Percentiles rank a stretch among this genome's conserved stretches.
Evolutionary conservation across 2,113 vertebrate species (phyloP).

Genomic region (Bujurquina vittata): DNA sequence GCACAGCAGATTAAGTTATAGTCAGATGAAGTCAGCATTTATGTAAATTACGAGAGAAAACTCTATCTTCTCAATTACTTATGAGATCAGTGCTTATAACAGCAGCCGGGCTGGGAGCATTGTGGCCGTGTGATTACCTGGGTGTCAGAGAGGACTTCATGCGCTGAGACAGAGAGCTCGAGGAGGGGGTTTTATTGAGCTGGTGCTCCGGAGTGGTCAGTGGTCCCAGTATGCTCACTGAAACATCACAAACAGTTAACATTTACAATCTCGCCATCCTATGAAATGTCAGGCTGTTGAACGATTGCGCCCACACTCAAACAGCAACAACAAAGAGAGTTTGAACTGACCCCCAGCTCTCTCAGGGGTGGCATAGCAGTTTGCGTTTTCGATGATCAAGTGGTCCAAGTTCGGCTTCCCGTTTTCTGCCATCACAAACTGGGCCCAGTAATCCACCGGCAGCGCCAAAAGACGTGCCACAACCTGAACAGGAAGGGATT

Average conservation of each 20-base stretch:
- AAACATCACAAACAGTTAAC: constrained; percentile 33
- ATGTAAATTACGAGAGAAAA: constrained; percentile 5
- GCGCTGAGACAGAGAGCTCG: constrained; percentile 92
- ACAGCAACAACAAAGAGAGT: background rate
- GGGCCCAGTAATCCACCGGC: constrained; percentile 90
- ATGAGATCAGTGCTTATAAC: background rate
- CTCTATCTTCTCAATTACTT: background rate
- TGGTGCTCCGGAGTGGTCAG: constrained; percentile 95
- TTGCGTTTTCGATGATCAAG: constrained; percentile 89
- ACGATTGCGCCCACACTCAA: background rate
- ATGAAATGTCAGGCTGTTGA: background rate
- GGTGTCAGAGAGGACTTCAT: constrained; percentile 90
- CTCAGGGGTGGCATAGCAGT: constrained; percentile 90
- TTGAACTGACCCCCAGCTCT: constrained; percentile 80
- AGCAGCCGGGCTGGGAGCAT: background rate
- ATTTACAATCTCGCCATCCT: background rate
- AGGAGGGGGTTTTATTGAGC: constrained; percentile 90
- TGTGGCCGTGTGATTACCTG: constrained; percentile 79
- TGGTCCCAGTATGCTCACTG: constrained; percentile 93
- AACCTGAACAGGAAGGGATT: constrained; percentile 79
- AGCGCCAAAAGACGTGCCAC: constrained; percentile 88
- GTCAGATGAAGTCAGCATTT: constrained; percentile 9
- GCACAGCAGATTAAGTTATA: constrained; percentile 5
- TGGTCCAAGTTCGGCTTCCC: constrained; percentile 79
- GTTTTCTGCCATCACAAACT: constrained; percentile 87